Base-by-base conservation (phyloP, 2,888 invertebrate genomes). In the Ophioninae sp. region DNA sequence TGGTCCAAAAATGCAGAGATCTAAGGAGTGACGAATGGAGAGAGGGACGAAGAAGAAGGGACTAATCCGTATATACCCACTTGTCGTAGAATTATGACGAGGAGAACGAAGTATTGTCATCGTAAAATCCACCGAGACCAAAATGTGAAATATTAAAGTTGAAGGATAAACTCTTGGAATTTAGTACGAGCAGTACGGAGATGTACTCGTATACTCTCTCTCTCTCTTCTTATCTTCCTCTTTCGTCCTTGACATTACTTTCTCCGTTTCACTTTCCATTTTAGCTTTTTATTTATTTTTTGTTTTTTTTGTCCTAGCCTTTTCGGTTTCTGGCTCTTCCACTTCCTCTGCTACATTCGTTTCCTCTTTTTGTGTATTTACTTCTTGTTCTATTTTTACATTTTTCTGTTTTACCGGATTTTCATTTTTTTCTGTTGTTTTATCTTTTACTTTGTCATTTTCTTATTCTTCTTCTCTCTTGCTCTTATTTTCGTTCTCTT, bases 31-130 rank as follows among this genome's bases (percentile, higher is more conserved):
- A 51, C 58, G 63, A 10, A 80, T 61, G n/a, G 13, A 65, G 37
- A 74, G 68, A 61, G 65, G n/a, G 68, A 59, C 20, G 23, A 13
- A n/a, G 73, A 74, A 63, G 13, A 71, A 63, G 68, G 69, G 22
- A 72, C 71, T 85, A 80, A 82, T 80, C 83, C 74, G 69, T 81
- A 71, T 72, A 83, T 81, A 79, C 20, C 65, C 69, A 78, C 69
- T 84, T 74, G 71, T 59, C 30, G 74, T 30, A 17, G 74, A 78
- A 83, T 63, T 75, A 75, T 44, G 75, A 81, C 61, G 77, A 74
- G 74, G 22, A 82, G 71, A 73, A 61, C 44, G 64, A 78, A 74
- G 71, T 74, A 73, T 58, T 74, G 51, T 37, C 69, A 44, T 64
- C 75, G 74, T 59, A 68, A 75, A 77, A 61, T 59, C 68, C 65